phyloP scores from a whole-genome alignment of 2,797 vertebrate genomes.

The Moxostoma hubbsi region DNA sequence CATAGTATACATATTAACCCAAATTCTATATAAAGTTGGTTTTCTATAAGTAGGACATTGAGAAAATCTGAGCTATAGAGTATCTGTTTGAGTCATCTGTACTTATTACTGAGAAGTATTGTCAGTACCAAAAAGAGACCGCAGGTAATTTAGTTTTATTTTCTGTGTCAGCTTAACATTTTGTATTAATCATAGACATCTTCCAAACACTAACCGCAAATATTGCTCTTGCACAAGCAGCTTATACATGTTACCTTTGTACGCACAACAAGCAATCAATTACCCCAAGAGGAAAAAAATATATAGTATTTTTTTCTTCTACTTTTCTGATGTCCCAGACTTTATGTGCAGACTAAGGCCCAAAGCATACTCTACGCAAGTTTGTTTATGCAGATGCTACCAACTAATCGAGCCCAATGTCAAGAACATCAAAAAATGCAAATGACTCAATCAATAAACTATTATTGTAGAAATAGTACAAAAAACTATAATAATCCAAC shows the following conservation, averaged over 20 bases:
- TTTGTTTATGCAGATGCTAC: not conserved
- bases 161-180: slow-evolving; percentile 12
- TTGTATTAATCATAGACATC: slow-evolving; percentile 3
- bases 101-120: not conserved
- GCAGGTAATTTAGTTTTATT: slow-evolving; percentile 20
- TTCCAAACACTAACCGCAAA: slow-evolving; percentile 17
- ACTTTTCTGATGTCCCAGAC: slow-evolving; percentile 11
- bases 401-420: no score
- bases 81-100: slow-evolving; percentile 2
- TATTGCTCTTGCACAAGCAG: slow-evolving; percentile 2
- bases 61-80: not conserved
- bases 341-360: not conserved
- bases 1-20: not conserved
- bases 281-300: not conserved
- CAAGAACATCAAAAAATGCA: no score
- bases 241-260: slow-evolving; percentile 13
- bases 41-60: not conserved
- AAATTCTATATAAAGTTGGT: not conserved
- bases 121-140: not conserved
- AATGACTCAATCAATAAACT: no score
- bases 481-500: no score
- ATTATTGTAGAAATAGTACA: no score
- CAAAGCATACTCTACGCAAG: not conserved
- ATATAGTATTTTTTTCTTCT: slow-evolving; percentile 3
- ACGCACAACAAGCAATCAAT: not conserved